Conservation (phyloP, 1,140 invertebrate genomes). For the Portunus trituberculatus region DNA sequence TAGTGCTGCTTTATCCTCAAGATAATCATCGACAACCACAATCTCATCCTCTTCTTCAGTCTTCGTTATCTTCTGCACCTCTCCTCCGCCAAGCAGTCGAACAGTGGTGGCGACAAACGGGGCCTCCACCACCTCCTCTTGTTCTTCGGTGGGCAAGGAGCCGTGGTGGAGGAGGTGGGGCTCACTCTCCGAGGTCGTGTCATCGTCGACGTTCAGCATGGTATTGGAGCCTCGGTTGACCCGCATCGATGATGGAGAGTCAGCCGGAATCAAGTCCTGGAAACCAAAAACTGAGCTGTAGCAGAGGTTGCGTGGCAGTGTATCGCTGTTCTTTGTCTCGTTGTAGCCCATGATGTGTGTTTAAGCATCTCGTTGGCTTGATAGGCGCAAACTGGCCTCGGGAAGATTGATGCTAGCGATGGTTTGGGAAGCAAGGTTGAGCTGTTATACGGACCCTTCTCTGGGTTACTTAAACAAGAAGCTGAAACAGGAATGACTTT, state of each 20-base stretch:
- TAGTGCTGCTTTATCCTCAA: background rate
- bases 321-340: background rate
- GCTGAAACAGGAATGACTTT: background rate
- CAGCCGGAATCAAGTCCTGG: background rate
- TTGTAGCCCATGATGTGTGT: background rate
- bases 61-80: slow-evolving; percentile 57
- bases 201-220: slow-evolving; percentile 51
- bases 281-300: slow-evolving; percentile 35
- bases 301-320: background rate
- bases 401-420: background rate
- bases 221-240: slow-evolving; percentile 49
- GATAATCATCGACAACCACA: slow-evolving; percentile 54
- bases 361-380: background rate
- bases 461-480: slow-evolving; percentile 22
- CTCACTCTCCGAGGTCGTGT: background rate
- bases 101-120: background rate
- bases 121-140: background rate
- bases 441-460: background rate
- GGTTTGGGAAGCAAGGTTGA: background rate
- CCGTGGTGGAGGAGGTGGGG: slow-evolving; percentile 12
- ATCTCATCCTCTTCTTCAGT: slow-evolving; percentile 22
- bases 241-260: slow-evolving; percentile 51
- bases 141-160: background rate
- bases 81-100: background rate
- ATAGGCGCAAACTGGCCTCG: background rate